Evolutionary conservation across 2,888 invertebrate genomes (phyloP).

Genomic region (Andrena chrysosceles): DNA sequence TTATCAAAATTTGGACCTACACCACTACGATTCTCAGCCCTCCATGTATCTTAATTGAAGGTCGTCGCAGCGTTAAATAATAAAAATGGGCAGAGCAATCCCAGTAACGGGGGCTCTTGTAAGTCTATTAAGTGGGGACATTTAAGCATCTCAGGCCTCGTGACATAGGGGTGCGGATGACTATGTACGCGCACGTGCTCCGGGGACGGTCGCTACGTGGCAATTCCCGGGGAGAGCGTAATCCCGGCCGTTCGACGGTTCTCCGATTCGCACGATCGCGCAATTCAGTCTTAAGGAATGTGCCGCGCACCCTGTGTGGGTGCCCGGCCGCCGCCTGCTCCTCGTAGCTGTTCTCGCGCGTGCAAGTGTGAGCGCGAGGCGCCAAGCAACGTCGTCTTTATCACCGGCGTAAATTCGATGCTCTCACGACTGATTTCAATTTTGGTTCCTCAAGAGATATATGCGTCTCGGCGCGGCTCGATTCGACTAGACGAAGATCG

Average conservation of each 20-base stretch:
- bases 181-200: conserved; percentile 35
- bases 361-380: conserved; percentile 17
- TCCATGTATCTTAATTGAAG: no score
- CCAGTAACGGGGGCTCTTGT: neutral
- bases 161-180: conserved; percentile 29
- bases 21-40: no score
- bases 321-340: neutral
- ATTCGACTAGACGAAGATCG: conserved; percentile 29
- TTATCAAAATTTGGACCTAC: no score
- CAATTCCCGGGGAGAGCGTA: conserved; percentile 67
- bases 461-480: conserved; percentile 29
- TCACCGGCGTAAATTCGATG: conserved; percentile 65
- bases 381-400: conserved; percentile 59
- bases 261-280: conserved; percentile 71
- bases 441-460: conserved; percentile 42
- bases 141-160: conserved; percentile 69
- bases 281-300: conserved; percentile 65
- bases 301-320: conserved; percentile 9
- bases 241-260: conserved; percentile 65
- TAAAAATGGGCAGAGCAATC: conserved; percentile 1
- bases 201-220: conserved; percentile 60
- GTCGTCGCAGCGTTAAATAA: neutral
- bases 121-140: conserved; percentile 64
- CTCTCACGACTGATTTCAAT: conserved; percentile 65
- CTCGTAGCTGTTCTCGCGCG: neutral